Conservation (phyloP, 2,797 vertebrate species). For the Podarcis lilfordi region DNA sequence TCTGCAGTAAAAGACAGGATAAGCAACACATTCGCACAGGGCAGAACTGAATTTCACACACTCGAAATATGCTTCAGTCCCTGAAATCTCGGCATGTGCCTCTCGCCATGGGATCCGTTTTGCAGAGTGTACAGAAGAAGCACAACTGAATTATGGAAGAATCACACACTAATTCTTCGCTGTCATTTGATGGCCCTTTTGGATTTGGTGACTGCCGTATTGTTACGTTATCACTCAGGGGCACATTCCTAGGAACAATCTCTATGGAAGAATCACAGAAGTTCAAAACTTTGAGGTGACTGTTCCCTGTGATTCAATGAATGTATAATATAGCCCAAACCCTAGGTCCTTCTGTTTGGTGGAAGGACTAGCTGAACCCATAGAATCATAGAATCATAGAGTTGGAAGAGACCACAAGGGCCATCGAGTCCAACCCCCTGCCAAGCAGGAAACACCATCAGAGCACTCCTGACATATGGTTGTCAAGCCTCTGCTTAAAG, state of each 20-base stretch:
- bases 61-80: not conserved
- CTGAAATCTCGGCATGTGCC: not conserved
- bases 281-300: not conserved
- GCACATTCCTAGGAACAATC: not conserved
- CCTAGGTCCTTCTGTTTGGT: not conserved
- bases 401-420: no score
- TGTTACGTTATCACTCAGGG: not conserved
- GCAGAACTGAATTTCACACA: not conserved
- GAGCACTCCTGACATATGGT: no score
- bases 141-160: not conserved
- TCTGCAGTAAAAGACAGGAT: not conserved
- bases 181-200: no score
- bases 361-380: not conserved
- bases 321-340: not conserved
- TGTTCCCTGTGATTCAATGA: not conserved
- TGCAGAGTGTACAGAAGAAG: not conserved
- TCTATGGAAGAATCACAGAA: not conserved
- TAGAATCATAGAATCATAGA: no score
- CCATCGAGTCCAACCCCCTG: no score
- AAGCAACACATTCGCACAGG: not conserved
- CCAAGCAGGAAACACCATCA: no score
- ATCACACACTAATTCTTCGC: not conserved
- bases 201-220: not conserved
- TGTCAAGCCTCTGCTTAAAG: no score
- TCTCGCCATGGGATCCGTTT: not conserved